phyloP scores from a whole-genome alignment of 2,888 invertebrate species.

The Biston stratarius region DNA sequence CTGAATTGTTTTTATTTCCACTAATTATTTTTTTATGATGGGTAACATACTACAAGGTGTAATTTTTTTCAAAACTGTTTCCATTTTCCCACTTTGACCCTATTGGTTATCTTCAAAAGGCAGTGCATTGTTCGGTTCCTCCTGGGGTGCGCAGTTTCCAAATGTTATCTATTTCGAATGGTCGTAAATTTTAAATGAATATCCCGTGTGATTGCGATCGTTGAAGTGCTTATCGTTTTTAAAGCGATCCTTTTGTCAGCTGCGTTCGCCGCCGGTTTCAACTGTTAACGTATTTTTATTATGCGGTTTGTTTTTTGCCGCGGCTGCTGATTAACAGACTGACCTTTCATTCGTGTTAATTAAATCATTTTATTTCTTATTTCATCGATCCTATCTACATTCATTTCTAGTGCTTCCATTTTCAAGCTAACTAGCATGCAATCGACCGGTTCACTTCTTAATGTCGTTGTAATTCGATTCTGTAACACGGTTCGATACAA shows the following conservation, averaged over 20 bases:
- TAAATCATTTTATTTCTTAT: slow-evolving; percentile 37
- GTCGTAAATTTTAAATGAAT: slow-evolving; percentile 71
- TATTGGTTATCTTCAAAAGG: slow-evolving; percentile 65
- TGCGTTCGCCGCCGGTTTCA: slow-evolving; percentile 40
- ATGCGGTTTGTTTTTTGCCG: slow-evolving; percentile 25
- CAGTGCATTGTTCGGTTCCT: slow-evolving; percentile 58
- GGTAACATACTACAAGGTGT: too few species aligned
- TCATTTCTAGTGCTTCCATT: slow-evolving; percentile 33
- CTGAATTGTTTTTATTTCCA: too few species aligned
- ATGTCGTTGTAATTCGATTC: slow-evolving; percentile 17
- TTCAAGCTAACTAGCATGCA: slow-evolving; percentile 22
- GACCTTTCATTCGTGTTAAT: slow-evolving; percentile 45
- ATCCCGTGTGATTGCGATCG: slow-evolving; percentile 64
- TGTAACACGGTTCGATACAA: slow-evolving; percentile 22
- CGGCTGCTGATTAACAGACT: slow-evolving; percentile 41
- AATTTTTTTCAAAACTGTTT: too few species aligned
- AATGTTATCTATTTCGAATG: slow-evolving; percentile 61
- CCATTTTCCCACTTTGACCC: too few species aligned
- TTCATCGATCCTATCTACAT: slow-evolving; percentile 23
- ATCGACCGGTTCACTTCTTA: slow-evolving; percentile 15
- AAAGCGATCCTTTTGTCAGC: slow-evolving; percentile 54
- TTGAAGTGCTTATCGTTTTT: slow-evolving; percentile 60
- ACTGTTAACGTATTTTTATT: slow-evolving; percentile 34
- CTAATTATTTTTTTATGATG: too few species aligned
- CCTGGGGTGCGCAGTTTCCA: slow-evolving; percentile 53